phyloP scores from a whole-genome alignment of 2,797 vertebrate genomes.

The Argyrosomus regius region DNA sequence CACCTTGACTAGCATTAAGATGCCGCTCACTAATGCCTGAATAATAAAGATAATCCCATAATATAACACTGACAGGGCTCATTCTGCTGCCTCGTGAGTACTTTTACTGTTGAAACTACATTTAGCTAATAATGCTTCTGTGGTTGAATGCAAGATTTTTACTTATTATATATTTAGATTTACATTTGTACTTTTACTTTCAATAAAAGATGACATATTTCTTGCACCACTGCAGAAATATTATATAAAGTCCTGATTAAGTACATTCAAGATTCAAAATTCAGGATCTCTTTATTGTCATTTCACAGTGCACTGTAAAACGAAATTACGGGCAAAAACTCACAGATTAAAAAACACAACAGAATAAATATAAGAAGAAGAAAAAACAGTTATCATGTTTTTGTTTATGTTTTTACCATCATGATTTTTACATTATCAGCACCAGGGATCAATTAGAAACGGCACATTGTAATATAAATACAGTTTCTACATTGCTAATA shows the following conservation, averaged over 20 bases:
- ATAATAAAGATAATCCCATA: conserved; percentile 1
- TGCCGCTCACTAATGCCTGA: background rate
- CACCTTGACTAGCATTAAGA: background rate
- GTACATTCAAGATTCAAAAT: no score
- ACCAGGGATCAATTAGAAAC: background rate
- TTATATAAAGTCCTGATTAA: background rate
- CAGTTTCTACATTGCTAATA: conserved; percentile 16
- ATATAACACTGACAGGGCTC: background rate
- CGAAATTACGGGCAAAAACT: no score
- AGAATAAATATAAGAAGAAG: no score
- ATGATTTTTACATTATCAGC: background rate
- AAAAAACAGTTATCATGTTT: no score
- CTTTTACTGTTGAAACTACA: background rate
- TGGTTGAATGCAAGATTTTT: background rate
- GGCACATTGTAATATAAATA: conserved; percentile 9
- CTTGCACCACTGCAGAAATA: background rate
- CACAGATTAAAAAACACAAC: no score
- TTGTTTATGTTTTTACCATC: no score
- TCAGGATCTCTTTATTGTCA: no score
- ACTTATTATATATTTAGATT: background rate
- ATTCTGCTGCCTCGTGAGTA: background rate
- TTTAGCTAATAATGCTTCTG: background rate
- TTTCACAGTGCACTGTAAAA: no score
- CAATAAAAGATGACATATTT: background rate
- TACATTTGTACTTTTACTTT: background rate